These are phyloP conservation scores for Drosophila yakuba DNA, from an alignment of 1,140 invertebrate species.

Conservation along the genomic window DNA sequence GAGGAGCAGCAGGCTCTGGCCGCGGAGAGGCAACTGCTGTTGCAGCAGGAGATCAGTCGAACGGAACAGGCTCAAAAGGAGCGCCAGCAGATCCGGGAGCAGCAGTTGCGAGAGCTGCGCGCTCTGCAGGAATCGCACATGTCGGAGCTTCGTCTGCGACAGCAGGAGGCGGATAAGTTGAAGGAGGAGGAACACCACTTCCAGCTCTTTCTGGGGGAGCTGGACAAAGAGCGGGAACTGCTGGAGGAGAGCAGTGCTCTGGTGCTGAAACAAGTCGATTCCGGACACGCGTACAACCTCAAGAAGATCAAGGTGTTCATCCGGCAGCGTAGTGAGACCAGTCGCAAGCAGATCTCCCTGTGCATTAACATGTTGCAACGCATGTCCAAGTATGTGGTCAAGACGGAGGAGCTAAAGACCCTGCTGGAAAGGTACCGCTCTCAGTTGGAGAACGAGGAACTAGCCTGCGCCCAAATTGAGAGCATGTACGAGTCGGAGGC, in stretches of 20 bases:
- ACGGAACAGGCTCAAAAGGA: slow-evolving; percentile 70
- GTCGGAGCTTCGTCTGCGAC: slow-evolving; percentile 65
- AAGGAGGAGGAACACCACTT: slow-evolving; percentile 71
- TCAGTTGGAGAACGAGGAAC: slow-evolving; percentile 55
- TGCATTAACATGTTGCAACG: slow-evolving; percentile 71
- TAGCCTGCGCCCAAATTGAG: slow-evolving; percentile 67
- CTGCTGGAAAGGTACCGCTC: slow-evolving; percentile 54
- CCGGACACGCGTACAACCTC: slow-evolving; percentile 60
- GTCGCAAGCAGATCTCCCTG: slow-evolving; percentile 65
- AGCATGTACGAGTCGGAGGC: slow-evolving; percentile 84
- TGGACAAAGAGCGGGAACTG: slow-evolving; percentile 68
- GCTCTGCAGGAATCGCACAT: slow-evolving; percentile 73
- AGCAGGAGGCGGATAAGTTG: slow-evolving; percentile 64
- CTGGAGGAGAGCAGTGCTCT: slow-evolving; percentile 67
- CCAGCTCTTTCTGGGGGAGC: slow-evolving; percentile 51
- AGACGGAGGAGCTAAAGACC: slow-evolving; percentile 45
- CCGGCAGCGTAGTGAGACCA: slow-evolving; percentile 72
- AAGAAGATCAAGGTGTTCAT: slow-evolving; percentile 79
- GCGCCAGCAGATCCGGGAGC: slow-evolving; percentile 69
- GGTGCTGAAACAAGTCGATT: slow-evolving; percentile 38
- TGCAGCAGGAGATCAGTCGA: slow-evolving; percentile 80
- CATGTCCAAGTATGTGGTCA: slow-evolving; percentile 52
- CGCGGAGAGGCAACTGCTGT: slow-evolving; percentile 72
- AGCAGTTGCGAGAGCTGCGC: slow-evolving; percentile 71
- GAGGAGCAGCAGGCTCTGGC: slow-evolving; percentile 83